These are phyloP conservation scores for Bursaphelenchus mucronatus DNA, from an alignment of 1,140 invertebrate species.

Conservation along the genomic window DNA sequence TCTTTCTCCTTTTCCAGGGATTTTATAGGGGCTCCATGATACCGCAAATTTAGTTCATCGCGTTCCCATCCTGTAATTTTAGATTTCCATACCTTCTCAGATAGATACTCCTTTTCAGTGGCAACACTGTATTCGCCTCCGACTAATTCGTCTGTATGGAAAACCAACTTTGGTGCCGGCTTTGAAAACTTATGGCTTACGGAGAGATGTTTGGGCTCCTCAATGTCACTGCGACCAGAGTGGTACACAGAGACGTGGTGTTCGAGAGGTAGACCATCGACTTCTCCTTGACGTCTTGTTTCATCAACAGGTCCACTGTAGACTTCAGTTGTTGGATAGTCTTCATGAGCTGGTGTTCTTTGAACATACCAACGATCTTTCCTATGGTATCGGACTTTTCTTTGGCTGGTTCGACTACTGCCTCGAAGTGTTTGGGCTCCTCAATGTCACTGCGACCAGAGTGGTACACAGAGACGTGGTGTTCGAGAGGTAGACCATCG, in stretches of 20 bases:
- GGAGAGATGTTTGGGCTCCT: not conserved
- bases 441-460: not conserved
- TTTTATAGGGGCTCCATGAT: no score
- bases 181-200: no score
- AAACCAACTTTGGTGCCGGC: no score
- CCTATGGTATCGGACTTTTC: not conserved
- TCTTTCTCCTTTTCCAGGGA: slow-evolving; percentile 1
- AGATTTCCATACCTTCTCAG: not conserved
- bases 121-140: not conserved
- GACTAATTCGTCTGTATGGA: not conserved
- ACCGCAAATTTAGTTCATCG: not conserved
- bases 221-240: not conserved
- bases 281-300: not conserved
- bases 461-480: not conserved
- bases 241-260: not conserved
- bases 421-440: not conserved
- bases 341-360: not conserved
- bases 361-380: not conserved
- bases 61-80: not conserved
- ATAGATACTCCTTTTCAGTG: not conserved
- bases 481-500: not conserved
- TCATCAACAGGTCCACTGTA: not conserved
- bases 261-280: slow-evolving; percentile 1
- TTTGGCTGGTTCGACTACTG: not conserved
- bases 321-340: not conserved